phyloP scores from a whole-genome alignment of 2,113 vertebrate genomes.

The Hepsetus odoe region DNA sequence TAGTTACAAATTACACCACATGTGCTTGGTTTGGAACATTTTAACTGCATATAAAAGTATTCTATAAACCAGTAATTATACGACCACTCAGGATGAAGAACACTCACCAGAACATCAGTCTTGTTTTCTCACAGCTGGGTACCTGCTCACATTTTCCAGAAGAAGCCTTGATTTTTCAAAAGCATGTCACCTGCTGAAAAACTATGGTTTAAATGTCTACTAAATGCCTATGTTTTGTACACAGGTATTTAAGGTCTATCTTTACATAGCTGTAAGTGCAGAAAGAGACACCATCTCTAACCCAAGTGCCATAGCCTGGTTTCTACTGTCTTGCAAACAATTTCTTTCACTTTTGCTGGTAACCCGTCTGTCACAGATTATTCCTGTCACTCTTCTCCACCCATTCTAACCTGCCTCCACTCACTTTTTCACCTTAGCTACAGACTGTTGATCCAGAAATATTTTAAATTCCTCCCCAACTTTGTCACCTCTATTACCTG shows the following conservation, averaged over 20 bases:
- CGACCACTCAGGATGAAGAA: slow-evolving; percentile 27
- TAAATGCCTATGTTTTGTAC: slow-evolving; percentile 27
- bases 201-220: slow-evolving; percentile 16
- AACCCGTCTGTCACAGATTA: too few relatives aligned
- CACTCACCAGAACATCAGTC: slow-evolving; percentile 13
- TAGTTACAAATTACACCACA: neutral
- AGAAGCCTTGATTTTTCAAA: slow-evolving; percentile 12
- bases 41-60: slow-evolving; percentile 8
- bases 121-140: slow-evolving; percentile 20
- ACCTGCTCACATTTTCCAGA: neutral
- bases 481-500: too few relatives aligned
- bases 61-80: slow-evolving; percentile 16
- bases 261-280: too few relatives aligned
- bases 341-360: too few relatives aligned
- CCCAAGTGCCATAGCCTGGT: too few relatives aligned
- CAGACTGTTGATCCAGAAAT: too few relatives aligned
- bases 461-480: too few relatives aligned
- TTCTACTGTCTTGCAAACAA: too few relatives aligned
- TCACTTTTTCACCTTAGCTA: too few relatives aligned
- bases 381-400: too few relatives aligned
- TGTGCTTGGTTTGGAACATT: slow-evolving; percentile 11
- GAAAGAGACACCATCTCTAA: too few relatives aligned
- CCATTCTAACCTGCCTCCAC: too few relatives aligned
- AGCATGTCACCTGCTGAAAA: slow-evolving; percentile 33
- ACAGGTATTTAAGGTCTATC: slow-evolving; percentile 19